These are phyloP conservation scores for Myripristis jacobus DNA, from an alignment of 2,797 vertebrate genomes.

Conservation along the genomic window DNA sequence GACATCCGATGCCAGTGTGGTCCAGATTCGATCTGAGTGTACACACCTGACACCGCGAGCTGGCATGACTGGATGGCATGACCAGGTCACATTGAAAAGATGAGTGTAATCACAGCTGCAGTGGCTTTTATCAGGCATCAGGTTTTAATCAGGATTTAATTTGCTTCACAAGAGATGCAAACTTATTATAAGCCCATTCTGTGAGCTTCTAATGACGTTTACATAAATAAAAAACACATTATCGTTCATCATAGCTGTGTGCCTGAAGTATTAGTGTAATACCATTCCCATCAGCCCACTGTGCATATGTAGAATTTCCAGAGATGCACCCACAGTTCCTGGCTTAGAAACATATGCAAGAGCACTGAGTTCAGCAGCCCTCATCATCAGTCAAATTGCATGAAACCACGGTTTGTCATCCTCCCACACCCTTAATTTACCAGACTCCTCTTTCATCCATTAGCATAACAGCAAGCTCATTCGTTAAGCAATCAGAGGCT, in stretches of 20 bases:
- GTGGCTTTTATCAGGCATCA: not conserved
- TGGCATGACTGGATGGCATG: too few relatives aligned
- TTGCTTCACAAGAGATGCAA: not conserved
- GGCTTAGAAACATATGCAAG: constrained; percentile 44
- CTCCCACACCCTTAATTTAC: constrained; percentile 72
- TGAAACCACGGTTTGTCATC: constrained; percentile 70
- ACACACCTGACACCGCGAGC: too few relatives aligned
- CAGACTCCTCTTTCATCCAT: constrained; percentile 61
- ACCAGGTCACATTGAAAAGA: too few relatives aligned
- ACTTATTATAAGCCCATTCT: not conserved
- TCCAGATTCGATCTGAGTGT: too few relatives aligned
- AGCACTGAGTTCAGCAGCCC: constrained; percentile 67
- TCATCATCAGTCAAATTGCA: constrained; percentile 68
- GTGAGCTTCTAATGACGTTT: not conserved
- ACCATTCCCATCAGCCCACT: constrained; percentile 9
- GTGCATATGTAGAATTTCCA: constrained; percentile 16
- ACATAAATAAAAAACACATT: not conserved
- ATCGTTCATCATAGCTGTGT: not conserved
- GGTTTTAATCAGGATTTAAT: not conserved
- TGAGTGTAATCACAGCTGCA: not conserved
- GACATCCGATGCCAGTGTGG: too few relatives aligned
- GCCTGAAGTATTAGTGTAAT: not conserved
- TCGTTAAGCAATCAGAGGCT: constrained; percentile 68
- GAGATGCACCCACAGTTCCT: constrained; percentile 21
- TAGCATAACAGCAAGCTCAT: constrained; percentile 72